Conservation (phyloP, 2,797 vertebrate species). For the Oreortyx pictus region DNA sequence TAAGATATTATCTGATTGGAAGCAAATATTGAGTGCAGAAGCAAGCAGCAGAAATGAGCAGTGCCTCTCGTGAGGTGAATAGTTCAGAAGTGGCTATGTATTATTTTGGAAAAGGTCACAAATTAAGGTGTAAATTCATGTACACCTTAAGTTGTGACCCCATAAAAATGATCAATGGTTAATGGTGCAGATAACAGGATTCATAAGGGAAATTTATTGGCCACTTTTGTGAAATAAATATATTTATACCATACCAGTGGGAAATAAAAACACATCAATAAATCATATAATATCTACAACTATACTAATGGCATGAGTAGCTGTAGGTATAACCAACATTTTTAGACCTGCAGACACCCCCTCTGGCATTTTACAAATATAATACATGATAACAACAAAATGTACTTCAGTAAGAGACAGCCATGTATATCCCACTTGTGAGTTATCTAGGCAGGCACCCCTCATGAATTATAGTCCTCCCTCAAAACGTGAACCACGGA, state of each 20-base stretch:
- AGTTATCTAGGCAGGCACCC: slow-evolving; percentile 49
- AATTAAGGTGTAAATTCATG: slow-evolving; percentile 77
- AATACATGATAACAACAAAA: slow-evolving; percentile 66
- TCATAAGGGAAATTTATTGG: slow-evolving; percentile 87
- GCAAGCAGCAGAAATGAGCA: slow-evolving; percentile 49
- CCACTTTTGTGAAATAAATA: slow-evolving; percentile 86
- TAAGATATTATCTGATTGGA: slow-evolving; percentile 3
- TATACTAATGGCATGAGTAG: slow-evolving; percentile 81
- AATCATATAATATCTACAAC: slow-evolving; percentile 83
- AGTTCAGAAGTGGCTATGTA: slow-evolving; percentile 81
- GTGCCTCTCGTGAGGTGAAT: slow-evolving; percentile 78
- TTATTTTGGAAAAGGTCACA: slow-evolving; percentile 77
- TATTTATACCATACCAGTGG: slow-evolving; percentile 84
- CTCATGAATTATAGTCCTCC: slow-evolving; percentile 48
- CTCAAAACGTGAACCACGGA: slow-evolving; percentile 13
- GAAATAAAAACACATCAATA: slow-evolving; percentile 86
- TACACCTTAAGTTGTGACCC: slow-evolving; percentile 77
- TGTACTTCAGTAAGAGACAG: slow-evolving; percentile 56
- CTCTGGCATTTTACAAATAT: slow-evolving; percentile 78
- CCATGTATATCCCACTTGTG: slow-evolving; percentile 58
- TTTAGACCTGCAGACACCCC: slow-evolving; percentile 80
- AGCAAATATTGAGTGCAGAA: neutral
- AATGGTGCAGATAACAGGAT: slow-evolving; percentile 85
- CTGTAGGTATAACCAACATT: slow-evolving; percentile 79
- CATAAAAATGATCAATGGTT: slow-evolving; percentile 85